These are phyloP conservation scores for Archilochus colubris DNA, from an alignment of 2,113 vertebrate genomes.

Conservation along the genomic window DNA sequence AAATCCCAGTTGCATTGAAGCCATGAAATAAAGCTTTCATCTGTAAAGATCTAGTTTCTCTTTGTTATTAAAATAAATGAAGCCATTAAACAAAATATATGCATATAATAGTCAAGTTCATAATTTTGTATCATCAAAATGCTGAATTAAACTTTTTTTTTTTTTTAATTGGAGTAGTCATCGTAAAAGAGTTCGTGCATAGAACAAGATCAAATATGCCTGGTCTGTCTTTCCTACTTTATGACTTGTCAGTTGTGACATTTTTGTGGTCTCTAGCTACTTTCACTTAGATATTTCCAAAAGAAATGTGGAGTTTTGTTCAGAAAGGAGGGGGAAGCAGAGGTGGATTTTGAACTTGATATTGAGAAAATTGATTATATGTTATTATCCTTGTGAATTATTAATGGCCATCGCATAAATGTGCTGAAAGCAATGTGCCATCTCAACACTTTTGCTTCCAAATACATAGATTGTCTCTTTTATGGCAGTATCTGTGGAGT, in stretches of 20 bases:
- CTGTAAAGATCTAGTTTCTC: slow-evolving; percentile 77
- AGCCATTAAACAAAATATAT: slow-evolving; percentile 77
- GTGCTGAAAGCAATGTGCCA: slow-evolving; percentile 16
- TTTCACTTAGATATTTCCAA: slow-evolving; percentile 16
- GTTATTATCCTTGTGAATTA: background rate
- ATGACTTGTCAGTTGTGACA: slow-evolving; percentile 19
- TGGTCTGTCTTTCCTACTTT: slow-evolving; percentile 52
- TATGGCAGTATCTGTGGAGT: background rate
- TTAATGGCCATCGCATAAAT: slow-evolving; percentile 8
- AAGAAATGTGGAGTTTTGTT: background rate
- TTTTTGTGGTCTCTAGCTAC: slow-evolving; percentile 31
- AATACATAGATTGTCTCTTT: slow-evolving; percentile 61
- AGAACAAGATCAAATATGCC: slow-evolving; percentile 50
- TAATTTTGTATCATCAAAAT: slow-evolving; percentile 69
- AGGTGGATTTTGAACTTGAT: background rate
- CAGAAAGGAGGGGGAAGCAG: background rate
- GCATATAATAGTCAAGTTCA: slow-evolving; percentile 65
- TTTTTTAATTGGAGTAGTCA: slow-evolving; percentile 38
- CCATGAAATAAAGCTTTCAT: slow-evolving; percentile 75
- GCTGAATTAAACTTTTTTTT: slow-evolving; percentile 16
- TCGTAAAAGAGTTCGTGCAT: slow-evolving; percentile 20
- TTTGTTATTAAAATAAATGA: slow-evolving; percentile 83
- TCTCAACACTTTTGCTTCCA: slow-evolving; percentile 63
- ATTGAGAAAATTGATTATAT: slow-evolving; percentile 21
- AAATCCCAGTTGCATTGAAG: slow-evolving; percentile 72